A percentile compares a stretch with the other conserved stretches of the same genome.
phyloP scores from a whole-genome alignment of 2,113 vertebrate genomes.

The Nothobranchius furzeri region DNA sequence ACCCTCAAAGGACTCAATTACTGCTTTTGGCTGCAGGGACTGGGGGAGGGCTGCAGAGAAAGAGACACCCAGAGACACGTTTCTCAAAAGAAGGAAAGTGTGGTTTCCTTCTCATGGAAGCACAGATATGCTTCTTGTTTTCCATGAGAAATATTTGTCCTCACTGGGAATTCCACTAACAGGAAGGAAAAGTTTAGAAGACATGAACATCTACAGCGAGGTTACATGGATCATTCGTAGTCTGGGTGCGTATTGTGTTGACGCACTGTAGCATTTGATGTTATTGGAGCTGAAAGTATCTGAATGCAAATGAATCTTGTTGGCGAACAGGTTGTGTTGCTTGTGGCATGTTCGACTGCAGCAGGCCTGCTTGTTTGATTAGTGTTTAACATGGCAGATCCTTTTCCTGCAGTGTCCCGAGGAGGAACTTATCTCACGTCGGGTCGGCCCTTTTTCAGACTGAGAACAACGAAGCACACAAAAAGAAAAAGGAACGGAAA shows the following conservation, averaged over 20 bases:
- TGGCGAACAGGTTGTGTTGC: constrained; percentile 49
- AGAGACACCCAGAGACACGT: constrained; percentile 27
- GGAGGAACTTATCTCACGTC: constrained; percentile 49
- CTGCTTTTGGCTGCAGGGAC: constrained; percentile 48
- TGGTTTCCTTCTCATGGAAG: constrained; percentile 42
- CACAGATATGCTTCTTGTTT: constrained; percentile 13
- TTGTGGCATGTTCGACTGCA: constrained; percentile 41
- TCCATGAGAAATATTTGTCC: constrained; percentile 22
- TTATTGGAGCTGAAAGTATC: constrained; percentile 57
- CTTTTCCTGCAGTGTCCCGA: constrained; percentile 62
- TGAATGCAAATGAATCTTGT: constrained; percentile 60
- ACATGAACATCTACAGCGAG: constrained; percentile 23
- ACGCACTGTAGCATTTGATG: constrained; percentile 57
- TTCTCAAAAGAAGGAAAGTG: constrained; percentile 45
- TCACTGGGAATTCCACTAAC: not conserved
- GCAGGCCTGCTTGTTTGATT: constrained; percentile 61
- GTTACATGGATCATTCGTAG: constrained; percentile 43
- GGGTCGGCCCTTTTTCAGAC: constrained; percentile 38
- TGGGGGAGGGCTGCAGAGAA: constrained; percentile 21
- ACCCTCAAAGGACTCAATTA: constrained; percentile 80
- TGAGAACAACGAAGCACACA: constrained; percentile 34
- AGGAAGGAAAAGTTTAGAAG: constrained; percentile 8
- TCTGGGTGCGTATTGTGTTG: constrained; percentile 45
- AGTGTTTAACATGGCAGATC: constrained; percentile 68
- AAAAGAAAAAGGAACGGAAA: constrained; percentile 40